phyloP scores from a whole-genome alignment of 37 sponge, comb jelly and placozoan species.

The Crambe crambe region DNA sequence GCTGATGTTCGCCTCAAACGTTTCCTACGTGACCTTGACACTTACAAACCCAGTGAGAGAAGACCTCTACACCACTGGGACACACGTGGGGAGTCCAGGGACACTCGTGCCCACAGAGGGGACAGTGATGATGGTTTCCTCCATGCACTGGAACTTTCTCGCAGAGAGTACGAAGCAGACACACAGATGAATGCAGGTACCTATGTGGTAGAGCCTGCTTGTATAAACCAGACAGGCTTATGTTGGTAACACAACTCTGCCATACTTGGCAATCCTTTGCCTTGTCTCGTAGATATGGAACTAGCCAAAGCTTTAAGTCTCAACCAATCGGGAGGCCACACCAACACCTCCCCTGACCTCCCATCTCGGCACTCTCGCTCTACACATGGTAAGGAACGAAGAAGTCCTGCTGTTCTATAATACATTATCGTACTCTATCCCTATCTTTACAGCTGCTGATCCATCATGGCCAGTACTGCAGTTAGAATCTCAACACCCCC shows the following conservation, averaged over 20 bases:
- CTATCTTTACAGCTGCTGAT: too few species aligned
- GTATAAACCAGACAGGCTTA: too few species aligned
- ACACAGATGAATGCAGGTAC: constrained; percentile 29
- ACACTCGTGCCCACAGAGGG: background rate
- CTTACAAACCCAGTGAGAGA: background rate
- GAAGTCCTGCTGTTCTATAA: too few species aligned
- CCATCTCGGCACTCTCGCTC: too few species aligned
- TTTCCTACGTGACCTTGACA: background rate
- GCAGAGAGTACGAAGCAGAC: constrained; percentile 35
- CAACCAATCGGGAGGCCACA: too few species aligned
- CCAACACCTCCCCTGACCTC: too few species aligned
- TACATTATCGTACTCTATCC: too few species aligned
- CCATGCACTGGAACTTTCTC: constrained; percentile 15
- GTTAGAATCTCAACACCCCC: too few species aligned
- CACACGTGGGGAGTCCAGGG: constrained; percentile 1
- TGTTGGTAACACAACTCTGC: too few species aligned
- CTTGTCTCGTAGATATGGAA: constrained; percentile 31
- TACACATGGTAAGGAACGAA: too few species aligned
- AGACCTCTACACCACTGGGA: background rate
- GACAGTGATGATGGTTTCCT: constrained; percentile 1
- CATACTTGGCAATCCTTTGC: too few species aligned
- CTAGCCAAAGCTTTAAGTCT: constrained; percentile 32
- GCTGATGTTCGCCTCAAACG: background rate
- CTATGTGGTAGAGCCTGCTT: background rate
- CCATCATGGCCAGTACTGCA: too few species aligned